Evolutionary conservation across 2,113 vertebrate genomes (phyloP).

Genomic region (Rhineura floridana): DNA sequence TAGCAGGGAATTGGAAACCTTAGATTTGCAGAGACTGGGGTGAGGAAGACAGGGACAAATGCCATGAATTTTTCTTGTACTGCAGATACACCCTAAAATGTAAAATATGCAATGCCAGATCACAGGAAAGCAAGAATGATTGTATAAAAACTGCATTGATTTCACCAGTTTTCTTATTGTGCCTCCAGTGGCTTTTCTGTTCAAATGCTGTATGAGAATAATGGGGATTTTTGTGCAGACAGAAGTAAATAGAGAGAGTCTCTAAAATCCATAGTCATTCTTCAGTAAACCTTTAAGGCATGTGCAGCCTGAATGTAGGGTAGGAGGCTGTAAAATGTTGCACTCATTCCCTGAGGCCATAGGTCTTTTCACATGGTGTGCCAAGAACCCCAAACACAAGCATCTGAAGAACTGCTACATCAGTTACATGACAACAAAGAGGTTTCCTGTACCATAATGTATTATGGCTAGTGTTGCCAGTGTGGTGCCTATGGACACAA

Average conservation of each 20-base stretch:
- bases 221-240: slow-evolving; percentile 29
- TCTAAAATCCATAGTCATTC: slow-evolving; percentile 7
- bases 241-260: not conserved
- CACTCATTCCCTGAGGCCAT: slow-evolving; percentile 42
- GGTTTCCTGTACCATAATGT: not conserved
- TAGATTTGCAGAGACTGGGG: not conserved
- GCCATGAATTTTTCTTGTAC: not conserved
- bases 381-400: slow-evolving; percentile 55
- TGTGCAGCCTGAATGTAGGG: not conserved
- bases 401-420: slow-evolving; percentile 38
- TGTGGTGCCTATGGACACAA: too few species aligned
- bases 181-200: slow-evolving; percentile 34
- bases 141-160: slow-evolving; percentile 38
- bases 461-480: too few species aligned
- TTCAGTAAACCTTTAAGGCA: slow-evolving; percentile 45
- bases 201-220: slow-evolving; percentile 2
- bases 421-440: slow-evolving; percentile 45
- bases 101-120: slow-evolving; percentile 30
- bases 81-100: not conserved
- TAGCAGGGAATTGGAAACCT: not conserved
- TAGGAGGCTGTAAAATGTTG: slow-evolving; percentile 17
- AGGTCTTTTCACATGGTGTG: slow-evolving; percentile 48
- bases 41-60: not conserved
- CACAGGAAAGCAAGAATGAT: not conserved
- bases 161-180: slow-evolving; percentile 28